Percentiles rank a stretch among this genome's conserved stretches.
Evolutionary conservation across 2,113 vertebrate genomes (phyloP).

Genomic region (Oenanthe oenanthe): DNA sequence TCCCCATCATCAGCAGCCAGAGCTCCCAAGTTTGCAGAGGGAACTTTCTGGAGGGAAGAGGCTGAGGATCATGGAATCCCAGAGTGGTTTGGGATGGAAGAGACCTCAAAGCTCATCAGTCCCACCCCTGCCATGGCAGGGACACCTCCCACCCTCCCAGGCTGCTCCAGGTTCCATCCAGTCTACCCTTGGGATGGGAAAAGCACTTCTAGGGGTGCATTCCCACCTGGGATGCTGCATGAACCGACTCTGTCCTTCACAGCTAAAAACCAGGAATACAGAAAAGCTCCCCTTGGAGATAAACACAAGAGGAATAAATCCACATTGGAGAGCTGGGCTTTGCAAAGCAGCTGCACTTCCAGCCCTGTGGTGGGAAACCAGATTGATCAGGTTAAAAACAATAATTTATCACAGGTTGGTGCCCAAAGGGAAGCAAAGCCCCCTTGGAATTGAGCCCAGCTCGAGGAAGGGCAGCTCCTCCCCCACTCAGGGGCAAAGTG

Average conservation of each 20-base stretch:
- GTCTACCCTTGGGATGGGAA: not conserved
- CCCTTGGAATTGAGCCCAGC: not conserved
- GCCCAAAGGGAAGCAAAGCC: not conserved
- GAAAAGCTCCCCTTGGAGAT: not conserved
- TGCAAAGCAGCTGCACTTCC: not conserved
- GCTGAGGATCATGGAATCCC: not conserved
- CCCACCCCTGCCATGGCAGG: not conserved
- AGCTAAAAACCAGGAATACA: not conserved
- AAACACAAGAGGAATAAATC: not conserved
- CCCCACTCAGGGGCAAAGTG: not conserved
- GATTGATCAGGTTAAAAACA: not conserved
- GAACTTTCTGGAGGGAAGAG: not conserved
- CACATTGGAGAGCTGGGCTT: rapidly evolving
- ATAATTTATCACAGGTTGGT: not conserved
- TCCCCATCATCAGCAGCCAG: not conserved
- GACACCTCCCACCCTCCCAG: not conserved
- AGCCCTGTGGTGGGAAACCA: not conserved
- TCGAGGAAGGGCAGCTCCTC: not conserved
- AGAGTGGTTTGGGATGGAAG: not conserved
- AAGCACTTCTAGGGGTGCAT: not conserved
- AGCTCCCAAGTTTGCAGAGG: not conserved
- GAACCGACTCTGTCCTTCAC: not conserved
- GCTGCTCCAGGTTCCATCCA: not conserved
- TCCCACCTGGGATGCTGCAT: not conserved
- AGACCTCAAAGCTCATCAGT: not conserved